Percentiles rank a stretch among this genome's conserved stretches.
Evolutionary conservation across 1,140 invertebrate species (phyloP).

Genomic region (Brachionus paranguensis): DNA sequence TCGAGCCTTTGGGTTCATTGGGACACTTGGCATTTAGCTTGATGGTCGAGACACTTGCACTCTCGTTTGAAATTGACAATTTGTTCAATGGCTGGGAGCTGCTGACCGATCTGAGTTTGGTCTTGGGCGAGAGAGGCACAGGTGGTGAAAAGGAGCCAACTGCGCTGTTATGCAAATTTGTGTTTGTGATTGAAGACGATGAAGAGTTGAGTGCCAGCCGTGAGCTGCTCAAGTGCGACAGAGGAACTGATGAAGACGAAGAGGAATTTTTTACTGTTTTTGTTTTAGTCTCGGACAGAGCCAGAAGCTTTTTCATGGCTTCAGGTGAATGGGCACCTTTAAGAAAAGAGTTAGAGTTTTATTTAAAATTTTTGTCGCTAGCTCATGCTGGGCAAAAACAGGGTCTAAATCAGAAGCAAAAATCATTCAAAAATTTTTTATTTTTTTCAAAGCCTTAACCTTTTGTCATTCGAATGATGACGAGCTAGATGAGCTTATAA

Average conservation of each 20-base stretch:
- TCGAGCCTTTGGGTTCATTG: neutral
- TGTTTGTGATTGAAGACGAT: neutral
- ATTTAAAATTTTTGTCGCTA: too few relatives aligned
- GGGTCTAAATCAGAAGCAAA: neutral
- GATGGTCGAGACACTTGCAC: neutral
- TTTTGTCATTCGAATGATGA: neutral
- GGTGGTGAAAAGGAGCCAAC: constrained; percentile 3
- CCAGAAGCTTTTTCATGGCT: constrained; percentile 10
- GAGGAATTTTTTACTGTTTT: constrained; percentile 39
- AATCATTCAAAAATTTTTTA: neutral
- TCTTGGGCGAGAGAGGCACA: constrained; percentile 3
- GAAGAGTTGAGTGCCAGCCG: neutral
- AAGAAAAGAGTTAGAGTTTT: neutral
- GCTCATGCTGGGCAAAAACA: neutral
- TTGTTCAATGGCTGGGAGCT: constrained; percentile 19
- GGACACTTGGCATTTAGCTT: constrained; percentile 4
- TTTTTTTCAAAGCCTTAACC: neutral
- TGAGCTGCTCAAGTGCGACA: constrained; percentile 14
- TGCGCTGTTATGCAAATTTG: neutral
- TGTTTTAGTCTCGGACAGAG: constrained; percentile 25
- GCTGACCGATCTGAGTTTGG: constrained; percentile 6
- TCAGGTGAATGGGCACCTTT: constrained; percentile 36
- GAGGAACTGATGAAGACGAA: constrained; percentile 6
- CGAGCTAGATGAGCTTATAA: constrained; percentile 6
- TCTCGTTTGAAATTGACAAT: neutral